A percentile compares a stretch with the other conserved stretches of the same genome.
These are phyloP conservation scores for Sylvia borin DNA, from an alignment of 2,797 vertebrate genomes.

Conservation along the genomic window DNA sequence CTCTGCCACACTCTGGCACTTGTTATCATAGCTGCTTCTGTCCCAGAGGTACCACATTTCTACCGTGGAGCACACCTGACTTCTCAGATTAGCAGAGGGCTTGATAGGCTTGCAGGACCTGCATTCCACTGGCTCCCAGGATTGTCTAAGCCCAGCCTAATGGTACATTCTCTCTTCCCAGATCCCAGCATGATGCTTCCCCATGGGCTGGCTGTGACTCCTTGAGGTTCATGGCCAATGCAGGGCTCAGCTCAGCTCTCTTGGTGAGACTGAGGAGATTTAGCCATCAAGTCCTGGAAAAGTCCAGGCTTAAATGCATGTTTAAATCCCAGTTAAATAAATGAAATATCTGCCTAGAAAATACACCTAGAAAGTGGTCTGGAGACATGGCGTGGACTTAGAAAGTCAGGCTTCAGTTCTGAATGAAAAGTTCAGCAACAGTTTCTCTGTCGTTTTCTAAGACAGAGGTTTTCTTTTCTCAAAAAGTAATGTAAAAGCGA, in stretches of 20 bases:
- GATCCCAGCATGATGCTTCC: not conserved
- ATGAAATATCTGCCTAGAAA: not conserved
- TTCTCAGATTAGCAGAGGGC: not conserved
- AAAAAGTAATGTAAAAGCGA: not conserved
- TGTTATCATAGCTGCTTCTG: accelerated
- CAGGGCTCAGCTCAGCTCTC: not conserved
- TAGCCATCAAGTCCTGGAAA: not conserved
- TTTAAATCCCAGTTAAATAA: not conserved
- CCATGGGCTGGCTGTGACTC: not conserved
- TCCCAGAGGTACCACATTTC: accelerated
- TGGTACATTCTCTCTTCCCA: not conserved
- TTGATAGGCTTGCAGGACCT: not conserved
- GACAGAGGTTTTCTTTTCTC: not conserved
- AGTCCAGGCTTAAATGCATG: not conserved
- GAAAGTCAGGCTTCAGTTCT: not conserved
- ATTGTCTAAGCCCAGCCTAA: not conserved
- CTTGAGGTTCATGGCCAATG: accelerated
- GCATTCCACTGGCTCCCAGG: not conserved
- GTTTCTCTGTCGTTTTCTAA: not conserved
- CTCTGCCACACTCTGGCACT: accelerated
- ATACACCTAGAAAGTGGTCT: not conserved
- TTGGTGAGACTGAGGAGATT: not conserved
- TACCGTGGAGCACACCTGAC: accelerated
- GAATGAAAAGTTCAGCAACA: not conserved
- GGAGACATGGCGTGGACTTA: not conserved